Evolutionary conservation across 2,113 vertebrate species (phyloP).

Genomic region (Madoqua kirkii): DNA sequence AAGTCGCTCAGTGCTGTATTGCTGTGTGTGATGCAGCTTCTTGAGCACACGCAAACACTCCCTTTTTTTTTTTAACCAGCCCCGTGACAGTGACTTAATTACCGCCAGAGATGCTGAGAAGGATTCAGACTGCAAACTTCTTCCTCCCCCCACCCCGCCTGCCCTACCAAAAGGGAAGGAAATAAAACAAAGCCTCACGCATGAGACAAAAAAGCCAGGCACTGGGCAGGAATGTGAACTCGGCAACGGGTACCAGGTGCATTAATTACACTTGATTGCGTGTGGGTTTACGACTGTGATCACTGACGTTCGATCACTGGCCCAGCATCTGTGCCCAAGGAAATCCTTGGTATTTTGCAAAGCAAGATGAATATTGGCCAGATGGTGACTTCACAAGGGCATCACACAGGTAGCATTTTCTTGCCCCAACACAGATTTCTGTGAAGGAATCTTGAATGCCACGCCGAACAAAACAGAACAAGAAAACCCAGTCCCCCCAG

Average conservation of each 20-base stretch:
- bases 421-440: slow-evolving; percentile 65
- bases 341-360: slow-evolving; percentile 73
- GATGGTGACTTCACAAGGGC: slow-evolving; percentile 80
- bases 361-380: slow-evolving; percentile 81
- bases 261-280: slow-evolving; percentile 77
- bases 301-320: slow-evolving; percentile 74
- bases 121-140: background rate
- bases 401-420: slow-evolving; percentile 72
- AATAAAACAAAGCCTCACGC: slow-evolving; percentile 24
- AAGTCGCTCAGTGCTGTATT: slow-evolving; percentile 28
- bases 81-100: background rate
- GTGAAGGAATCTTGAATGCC: slow-evolving; percentile 82
- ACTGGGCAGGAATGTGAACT: background rate
- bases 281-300: slow-evolving; percentile 74
- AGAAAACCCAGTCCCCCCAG: background rate
- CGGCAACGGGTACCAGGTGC: slow-evolving; percentile 75
- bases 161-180: background rate
- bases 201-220: background rate
- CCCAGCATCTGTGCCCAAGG: slow-evolving; percentile 78
- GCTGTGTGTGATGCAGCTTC: slow-evolving; percentile 21
- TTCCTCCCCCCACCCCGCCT: accelerated
- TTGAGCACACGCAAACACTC: background rate
- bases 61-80: background rate
- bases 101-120: slow-evolving; percentile 15
- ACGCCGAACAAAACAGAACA: slow-evolving; percentile 56